Evolutionary conservation across 2,113 vertebrate species (phyloP).

Genomic region (Pteronura brasiliensis): DNA sequence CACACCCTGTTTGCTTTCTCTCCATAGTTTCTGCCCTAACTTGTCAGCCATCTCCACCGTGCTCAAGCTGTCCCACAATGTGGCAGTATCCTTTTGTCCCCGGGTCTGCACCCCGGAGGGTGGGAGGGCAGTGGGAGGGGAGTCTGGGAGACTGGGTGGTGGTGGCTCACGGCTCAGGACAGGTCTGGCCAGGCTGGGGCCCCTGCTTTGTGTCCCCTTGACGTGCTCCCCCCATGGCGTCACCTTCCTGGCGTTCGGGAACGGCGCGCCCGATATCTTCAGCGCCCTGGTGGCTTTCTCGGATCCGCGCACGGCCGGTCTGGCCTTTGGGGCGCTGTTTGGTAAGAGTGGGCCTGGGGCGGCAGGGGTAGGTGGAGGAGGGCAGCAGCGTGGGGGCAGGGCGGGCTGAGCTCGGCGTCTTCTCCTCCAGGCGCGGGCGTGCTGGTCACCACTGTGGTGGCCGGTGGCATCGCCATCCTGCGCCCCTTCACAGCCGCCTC

Average conservation of each 20-base stretch:
- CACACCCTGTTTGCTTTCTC: not conserved
- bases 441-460: conserved; percentile 96
- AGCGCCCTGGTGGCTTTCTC: conserved; percentile 96
- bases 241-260: conserved; percentile 97
- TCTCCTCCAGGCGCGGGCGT: conserved; percentile 89
- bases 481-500: conserved; percentile 92
- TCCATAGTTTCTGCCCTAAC: conserved; percentile 95
- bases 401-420: rapidly evolving
- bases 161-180: not conserved
- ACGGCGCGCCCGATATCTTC: conserved; percentile 96
- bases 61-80: conserved; percentile 94
- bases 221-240: conserved; percentile 89
- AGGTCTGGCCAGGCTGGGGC: no score
- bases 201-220: conserved; percentile 78
- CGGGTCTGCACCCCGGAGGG: not conserved
- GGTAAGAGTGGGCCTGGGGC: conserved; percentile 77
- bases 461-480: conserved; percentile 91
- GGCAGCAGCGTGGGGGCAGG: rapidly evolving
- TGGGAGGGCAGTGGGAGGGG: not conserved
- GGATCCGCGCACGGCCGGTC: conserved; percentile 89
- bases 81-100: conserved; percentile 93
- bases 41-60: conserved; percentile 92
- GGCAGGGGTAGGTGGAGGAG: rapidly evolving
- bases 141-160: not conserved
- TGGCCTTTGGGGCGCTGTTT: conserved; percentile 94